Base-by-base conservation (phyloP, 2,888 invertebrate genomes). In the Cosmopolites sordidus region DNA sequence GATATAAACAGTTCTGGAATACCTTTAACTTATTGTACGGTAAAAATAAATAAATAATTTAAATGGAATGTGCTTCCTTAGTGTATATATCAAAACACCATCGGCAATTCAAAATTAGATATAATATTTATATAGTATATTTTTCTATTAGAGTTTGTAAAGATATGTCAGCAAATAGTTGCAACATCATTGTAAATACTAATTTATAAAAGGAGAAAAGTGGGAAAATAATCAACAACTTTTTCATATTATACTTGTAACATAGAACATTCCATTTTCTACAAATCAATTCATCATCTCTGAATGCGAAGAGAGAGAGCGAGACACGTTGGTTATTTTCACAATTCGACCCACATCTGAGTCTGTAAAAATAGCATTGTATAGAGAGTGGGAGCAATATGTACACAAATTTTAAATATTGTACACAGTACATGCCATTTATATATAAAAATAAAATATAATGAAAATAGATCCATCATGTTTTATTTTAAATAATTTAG, bases 261-360 rank as follows among this genome's bases (percentile, higher is more conserved):
- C 64, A 65, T 66, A 66, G 67, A 66, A 66, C 72, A 72, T 72
- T 72, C 72, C 73, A 71, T 70, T 71, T 72, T 72, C 63, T 71
- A 69, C 66, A 60, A 62, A 45, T 49, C 29, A 41, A 50, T 53
- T 56, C 38, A 40, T 55, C 45, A 41, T 33, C 22, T 49, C 38
- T 49, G 30, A 43, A 27, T 16, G 18, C 12, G 12, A 33, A 45
- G 43, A 40, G 14, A 46, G 44, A 16, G 44, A 50, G 43, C 39
- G 14, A 46, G 44, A 16, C 47, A 50, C 64, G 65, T 70, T 70
- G 71, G 70, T 71, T 72, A 70, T 72, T 72, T 71, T 71, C 71
- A 59, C 66, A 65, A 60, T 43, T 49, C 56, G 18, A 58, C 65
- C 63, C 67, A 66, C 67, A 66, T 64, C 62, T 62, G 60, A 62